These are phyloP conservation scores for Halotydeus destructor DNA, from an alignment of 1,140 invertebrate species.

Conservation along the genomic window DNA sequence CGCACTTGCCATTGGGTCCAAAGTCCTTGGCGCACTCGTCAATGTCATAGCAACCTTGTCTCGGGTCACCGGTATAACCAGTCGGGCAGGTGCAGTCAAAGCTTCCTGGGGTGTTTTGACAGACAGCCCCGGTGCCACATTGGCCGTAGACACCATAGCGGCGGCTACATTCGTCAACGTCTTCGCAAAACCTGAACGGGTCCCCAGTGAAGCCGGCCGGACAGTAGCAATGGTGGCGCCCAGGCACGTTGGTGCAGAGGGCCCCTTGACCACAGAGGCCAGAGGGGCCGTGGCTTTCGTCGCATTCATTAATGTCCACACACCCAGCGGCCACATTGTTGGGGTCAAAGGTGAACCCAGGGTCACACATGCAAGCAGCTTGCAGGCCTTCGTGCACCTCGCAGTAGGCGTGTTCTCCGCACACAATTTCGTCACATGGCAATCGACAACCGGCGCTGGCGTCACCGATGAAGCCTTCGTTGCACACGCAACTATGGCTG, in stretches of 20 bases:
- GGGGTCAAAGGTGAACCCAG: slow-evolving; percentile 72
- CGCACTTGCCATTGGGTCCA: slow-evolving; percentile 36
- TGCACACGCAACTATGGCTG: slow-evolving; percentile 22
- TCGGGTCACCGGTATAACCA: slow-evolving; percentile 20
- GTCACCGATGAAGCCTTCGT: slow-evolving; percentile 22
- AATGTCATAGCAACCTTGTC: slow-evolving; percentile 33
- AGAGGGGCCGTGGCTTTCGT: slow-evolving; percentile 17
- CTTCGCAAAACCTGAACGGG: slow-evolving; percentile 31
- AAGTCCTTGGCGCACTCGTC: slow-evolving; percentile 46
- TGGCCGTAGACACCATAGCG: slow-evolving; percentile 48
- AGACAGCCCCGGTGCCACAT: slow-evolving; percentile 62
- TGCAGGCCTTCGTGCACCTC: slow-evolving; percentile 66
- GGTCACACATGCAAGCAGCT: slow-evolving; percentile 71
- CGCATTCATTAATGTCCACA: slow-evolving; percentile 28
- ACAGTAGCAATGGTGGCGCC: slow-evolving; percentile 48
- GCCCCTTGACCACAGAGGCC: slow-evolving; percentile 49
- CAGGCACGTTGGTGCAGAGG: slow-evolving; percentile 44
- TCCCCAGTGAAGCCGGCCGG: slow-evolving; percentile 52
- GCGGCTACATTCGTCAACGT: slow-evolving; percentile 67
- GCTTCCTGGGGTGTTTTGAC: slow-evolving; percentile 53
- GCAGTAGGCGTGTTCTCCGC: slow-evolving; percentile 65
- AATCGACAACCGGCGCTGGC: slow-evolving; percentile 26
- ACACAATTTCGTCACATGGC: slow-evolving; percentile 72
- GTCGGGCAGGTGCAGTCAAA: slow-evolving; percentile 29
- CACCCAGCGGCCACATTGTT: slow-evolving; percentile 66